phyloP scores from a whole-genome alignment of 2,797 vertebrate genomes.

The Stomatorhinus walkeri region DNA sequence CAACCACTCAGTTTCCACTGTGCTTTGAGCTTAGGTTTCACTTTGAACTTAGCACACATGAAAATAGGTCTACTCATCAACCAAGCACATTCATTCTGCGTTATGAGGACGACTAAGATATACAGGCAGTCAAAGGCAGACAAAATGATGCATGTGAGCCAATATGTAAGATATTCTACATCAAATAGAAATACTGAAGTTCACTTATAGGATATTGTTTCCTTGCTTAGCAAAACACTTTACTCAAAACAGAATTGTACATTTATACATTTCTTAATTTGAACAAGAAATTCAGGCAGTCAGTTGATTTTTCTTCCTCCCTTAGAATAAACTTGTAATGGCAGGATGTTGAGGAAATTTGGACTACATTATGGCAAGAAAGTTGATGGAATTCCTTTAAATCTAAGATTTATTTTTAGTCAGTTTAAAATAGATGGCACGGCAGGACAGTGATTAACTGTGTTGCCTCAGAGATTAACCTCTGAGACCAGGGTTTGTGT shows the following conservation, averaged over 20 bases:
- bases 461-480: background rate
- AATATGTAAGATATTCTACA: background rate
- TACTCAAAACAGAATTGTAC: background rate
- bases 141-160: background rate
- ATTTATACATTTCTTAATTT: background rate
- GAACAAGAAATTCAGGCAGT: background rate
- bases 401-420: background rate
- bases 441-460: background rate
- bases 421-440: background rate
- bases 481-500: background rate
- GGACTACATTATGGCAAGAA: background rate
- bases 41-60: background rate
- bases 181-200: background rate
- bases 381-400: background rate
- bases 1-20: background rate
- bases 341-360: background rate
- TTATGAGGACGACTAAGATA: background rate
- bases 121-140: background rate
- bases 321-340: background rate
- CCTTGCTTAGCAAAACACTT: background rate
- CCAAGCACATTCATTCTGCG: background rate
- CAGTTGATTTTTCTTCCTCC: background rate
- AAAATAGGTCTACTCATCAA: background rate
- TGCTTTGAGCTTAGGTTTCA: background rate
- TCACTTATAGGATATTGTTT: background rate